phyloP scores from a whole-genome alignment of 2,888 invertebrate species.

The Epinotia brunnichana region DNA sequence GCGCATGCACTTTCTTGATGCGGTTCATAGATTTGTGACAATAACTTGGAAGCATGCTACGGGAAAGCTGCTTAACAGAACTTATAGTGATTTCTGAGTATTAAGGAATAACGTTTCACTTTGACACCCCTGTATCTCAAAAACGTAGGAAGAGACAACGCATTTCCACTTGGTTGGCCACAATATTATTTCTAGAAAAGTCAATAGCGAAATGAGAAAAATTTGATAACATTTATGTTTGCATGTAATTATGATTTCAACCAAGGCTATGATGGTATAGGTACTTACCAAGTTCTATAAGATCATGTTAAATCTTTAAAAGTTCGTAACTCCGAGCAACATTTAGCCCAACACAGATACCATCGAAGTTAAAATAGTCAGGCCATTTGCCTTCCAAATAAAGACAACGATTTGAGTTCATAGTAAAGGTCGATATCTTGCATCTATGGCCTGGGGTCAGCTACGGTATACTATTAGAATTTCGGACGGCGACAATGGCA shows the following conservation, averaged over 20 bases:
- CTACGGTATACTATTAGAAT: slow-evolving; percentile 63
- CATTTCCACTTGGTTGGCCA: neutral
- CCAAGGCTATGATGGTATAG: neutral
- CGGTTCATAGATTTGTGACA: slow-evolving; percentile 27
- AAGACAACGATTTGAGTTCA: slow-evolving; percentile 44
- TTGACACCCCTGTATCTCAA: neutral
- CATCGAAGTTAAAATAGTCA: slow-evolving; percentile 21
- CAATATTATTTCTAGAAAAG: neutral
- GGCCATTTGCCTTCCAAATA: slow-evolving; percentile 40
- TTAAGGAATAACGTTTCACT: neutral
- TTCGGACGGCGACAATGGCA: slow-evolving; percentile 57
- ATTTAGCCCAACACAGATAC: slow-evolving; percentile 26
- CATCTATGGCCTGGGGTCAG: slow-evolving; percentile 62
- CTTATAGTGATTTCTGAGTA: neutral
- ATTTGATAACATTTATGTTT: neutral
- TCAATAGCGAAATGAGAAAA: neutral
- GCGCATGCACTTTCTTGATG: slow-evolving; percentile 36
- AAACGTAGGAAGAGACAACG: neutral
- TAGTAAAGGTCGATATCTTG: slow-evolving; percentile 57
- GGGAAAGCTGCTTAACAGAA: slow-evolving; percentile 7
- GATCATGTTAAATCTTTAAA: neutral
- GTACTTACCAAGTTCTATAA: neutral
- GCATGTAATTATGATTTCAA: neutral
- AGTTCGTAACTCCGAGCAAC: slow-evolving; percentile 1
- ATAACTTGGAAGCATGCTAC: slow-evolving; percentile 6